A percentile compares a stretch with the other conserved stretches of the same genome.
phyloP scores from a whole-genome alignment of 2,113 vertebrate species.

The Apodemus sylvaticus region DNA sequence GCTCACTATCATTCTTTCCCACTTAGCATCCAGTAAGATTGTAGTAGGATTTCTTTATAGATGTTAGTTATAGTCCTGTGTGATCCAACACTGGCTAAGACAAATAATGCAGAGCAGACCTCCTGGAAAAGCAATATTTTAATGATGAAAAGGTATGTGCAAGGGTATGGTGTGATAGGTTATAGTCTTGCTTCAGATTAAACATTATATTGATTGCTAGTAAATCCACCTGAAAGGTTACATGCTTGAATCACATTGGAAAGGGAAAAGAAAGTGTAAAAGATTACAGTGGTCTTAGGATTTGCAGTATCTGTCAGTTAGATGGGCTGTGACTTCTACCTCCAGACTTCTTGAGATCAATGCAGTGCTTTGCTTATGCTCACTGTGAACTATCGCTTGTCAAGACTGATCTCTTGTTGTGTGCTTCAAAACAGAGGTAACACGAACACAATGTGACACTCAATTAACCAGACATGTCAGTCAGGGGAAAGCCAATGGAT shows the following conservation, averaged over 20 bases:
- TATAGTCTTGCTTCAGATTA: constrained; percentile 5
- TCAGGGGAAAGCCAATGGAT: constrained; percentile 65
- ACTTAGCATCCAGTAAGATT: background rate
- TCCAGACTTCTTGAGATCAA: constrained; percentile 56
- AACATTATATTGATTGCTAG: background rate
- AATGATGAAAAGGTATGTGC: background rate
- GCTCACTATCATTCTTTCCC: background rate
- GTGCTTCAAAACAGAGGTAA: constrained; percentile 71
- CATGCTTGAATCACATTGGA: constrained; percentile 64
- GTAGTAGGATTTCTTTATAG: background rate
- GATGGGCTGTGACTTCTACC: constrained; percentile 51
- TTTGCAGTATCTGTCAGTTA: constrained; percentile 63
- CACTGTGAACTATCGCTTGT: constrained; percentile 70
- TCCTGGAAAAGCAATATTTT: background rate
- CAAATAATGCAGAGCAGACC: background rate
- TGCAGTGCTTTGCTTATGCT: constrained; percentile 74
- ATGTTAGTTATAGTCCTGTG: background rate
- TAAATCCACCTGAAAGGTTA: constrained; percentile 14
- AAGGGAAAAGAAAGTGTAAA: constrained; percentile 56
- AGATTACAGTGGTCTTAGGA: constrained; percentile 35
- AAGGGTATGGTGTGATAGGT: fast-evolving
- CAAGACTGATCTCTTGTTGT: constrained; percentile 64
- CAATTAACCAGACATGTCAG: constrained; percentile 78
- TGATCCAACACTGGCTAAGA: background rate
- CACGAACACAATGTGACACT: constrained; percentile 70